Evolutionary conservation across 2,888 invertebrate species (phyloP).

Genomic region (Drosophila setosimentum): DNA sequence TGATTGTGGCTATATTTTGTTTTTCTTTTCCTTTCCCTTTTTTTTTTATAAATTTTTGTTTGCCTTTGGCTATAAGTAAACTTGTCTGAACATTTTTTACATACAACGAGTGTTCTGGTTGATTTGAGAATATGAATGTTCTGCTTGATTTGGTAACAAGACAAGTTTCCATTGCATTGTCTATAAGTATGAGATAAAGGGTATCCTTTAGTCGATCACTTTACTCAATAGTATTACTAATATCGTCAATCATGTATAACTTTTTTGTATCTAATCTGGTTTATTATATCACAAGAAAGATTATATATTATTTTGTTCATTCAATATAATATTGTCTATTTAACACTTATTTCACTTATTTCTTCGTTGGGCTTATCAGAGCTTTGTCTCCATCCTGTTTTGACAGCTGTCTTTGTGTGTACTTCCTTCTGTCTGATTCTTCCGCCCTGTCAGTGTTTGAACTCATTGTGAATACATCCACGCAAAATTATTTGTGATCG

Average conservation of each 20-base stretch:
- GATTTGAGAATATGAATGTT: neutral
- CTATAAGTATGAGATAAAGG: neutral
- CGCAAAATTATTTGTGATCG: conserved; percentile 24
- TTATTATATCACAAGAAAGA: no score
- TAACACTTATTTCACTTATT: neutral
- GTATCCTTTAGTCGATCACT: no score
- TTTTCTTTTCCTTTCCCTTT: neutral
- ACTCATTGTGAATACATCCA: conserved; percentile 9
- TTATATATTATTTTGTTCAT: neutral
- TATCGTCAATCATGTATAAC: no score
- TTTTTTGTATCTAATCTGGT: no score
- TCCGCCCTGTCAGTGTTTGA: conserved; percentile 25
- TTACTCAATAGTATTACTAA: no score
- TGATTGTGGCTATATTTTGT: neutral
- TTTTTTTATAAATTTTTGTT: neutral
- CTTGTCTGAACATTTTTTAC: neutral
- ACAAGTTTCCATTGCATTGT: neutral
- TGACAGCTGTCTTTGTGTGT: conserved; percentile 26
- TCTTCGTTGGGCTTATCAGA: neutral
- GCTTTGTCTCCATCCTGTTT: conserved; percentile 3
- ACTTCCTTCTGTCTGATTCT: conserved; percentile 32
- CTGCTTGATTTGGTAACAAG: neutral
- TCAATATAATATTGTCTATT: neutral
- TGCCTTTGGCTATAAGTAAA: neutral
- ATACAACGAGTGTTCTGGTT: no score